Percentiles rank a stretch among this genome's conserved stretches.
Evolutionary conservation across 1,140 invertebrate genomes (phyloP).

Genomic region (Euborellia annulipes): DNA sequence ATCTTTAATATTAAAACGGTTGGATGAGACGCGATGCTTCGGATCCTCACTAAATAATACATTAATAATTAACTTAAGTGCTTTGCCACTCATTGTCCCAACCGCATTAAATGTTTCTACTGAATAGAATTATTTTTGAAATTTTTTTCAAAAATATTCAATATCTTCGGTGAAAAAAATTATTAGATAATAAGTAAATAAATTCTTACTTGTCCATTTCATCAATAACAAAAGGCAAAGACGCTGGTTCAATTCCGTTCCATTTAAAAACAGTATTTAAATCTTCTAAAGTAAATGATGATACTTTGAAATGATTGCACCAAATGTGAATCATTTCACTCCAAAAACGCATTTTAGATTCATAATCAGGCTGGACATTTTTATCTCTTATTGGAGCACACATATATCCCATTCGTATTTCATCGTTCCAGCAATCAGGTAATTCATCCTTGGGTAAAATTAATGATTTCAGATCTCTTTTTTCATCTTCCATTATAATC

Average conservation of each 20-base stretch:
- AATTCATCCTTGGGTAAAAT: conserved; percentile 14
- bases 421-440: conserved; percentile 47
- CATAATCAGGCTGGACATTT: conserved; percentile 46
- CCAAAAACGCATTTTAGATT: conserved; percentile 61
- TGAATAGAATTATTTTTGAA: too few species aligned
- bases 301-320: conserved; percentile 33
- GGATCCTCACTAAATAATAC: too few species aligned
- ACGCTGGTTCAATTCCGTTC: conserved; percentile 39
- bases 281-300: conserved; percentile 38
- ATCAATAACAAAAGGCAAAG: conserved; percentile 42
- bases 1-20: too few species aligned
- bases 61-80: too few species aligned
- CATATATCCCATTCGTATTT: conserved; percentile 46
- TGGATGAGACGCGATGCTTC: too few species aligned
- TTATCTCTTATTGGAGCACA: conserved; percentile 49
- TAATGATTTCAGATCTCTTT: too few species aligned
- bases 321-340: conserved; percentile 41
- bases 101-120: too few species aligned
- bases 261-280: conserved; percentile 41
- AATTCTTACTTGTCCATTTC: conserved; percentile 33
- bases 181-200: too few species aligned
- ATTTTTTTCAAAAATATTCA: too few species aligned
- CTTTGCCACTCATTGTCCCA: too few species aligned
- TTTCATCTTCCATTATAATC: conserved; percentile 16
- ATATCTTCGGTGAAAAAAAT: too few species aligned